phyloP scores from a whole-genome alignment of 2,113 vertebrate genomes.

The Noturus placidus region DNA sequence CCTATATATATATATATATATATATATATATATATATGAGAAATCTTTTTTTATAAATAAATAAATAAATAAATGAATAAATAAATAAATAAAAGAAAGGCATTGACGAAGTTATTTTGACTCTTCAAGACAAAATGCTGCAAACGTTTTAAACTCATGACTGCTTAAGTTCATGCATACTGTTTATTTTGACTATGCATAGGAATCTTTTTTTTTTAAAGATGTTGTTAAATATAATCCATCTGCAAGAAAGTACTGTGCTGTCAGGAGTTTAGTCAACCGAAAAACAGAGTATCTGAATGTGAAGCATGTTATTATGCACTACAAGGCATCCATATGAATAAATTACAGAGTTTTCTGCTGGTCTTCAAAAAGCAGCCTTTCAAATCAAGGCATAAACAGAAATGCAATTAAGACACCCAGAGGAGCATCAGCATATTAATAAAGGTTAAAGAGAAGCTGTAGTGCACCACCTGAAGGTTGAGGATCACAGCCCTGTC shows the following conservation, averaged over 20 bases:
- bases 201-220: background rate
- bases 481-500: slow-evolving; percentile 32
- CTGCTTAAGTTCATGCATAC: background rate
- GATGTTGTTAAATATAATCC: background rate
- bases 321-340: background rate
- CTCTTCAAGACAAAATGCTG: background rate
- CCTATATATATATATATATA: too few relatives aligned
- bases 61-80: background rate
- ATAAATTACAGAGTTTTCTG: slow-evolving; percentile 12
- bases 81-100: background rate
- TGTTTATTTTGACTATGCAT: background rate
- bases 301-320: slow-evolving; percentile 9
- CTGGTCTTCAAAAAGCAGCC: slow-evolving; percentile 11
- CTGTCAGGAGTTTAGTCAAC: background rate
- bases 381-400: slow-evolving; percentile 30
- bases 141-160: background rate
- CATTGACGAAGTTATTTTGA: background rate
- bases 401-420: slow-evolving; percentile 6
- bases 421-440: slow-evolving; percentile 29
- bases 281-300: background rate
- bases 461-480: background rate
- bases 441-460: slow-evolving; percentile 47
- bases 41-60: background rate
- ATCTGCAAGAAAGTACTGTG: background rate
- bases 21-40: too few relatives aligned